Evolutionary conservation across 2,113 vertebrate species (phyloP).

Genomic region (Eubucco bourcierii): DNA sequence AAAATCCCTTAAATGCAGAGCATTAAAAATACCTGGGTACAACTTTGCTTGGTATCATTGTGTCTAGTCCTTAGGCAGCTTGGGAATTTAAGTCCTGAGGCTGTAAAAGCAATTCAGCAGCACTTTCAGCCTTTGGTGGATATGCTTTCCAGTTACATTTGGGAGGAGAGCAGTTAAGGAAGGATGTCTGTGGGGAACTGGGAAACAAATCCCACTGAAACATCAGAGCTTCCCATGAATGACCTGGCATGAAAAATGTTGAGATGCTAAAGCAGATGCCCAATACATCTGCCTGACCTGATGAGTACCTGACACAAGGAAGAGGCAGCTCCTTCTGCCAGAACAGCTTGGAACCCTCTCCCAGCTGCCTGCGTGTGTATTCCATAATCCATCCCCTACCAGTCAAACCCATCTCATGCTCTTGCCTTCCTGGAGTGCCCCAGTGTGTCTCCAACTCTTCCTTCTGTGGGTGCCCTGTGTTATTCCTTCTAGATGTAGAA

Average conservation of each 20-base stretch:
- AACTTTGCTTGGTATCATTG: background rate
- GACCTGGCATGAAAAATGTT: background rate
- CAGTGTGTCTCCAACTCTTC: background rate
- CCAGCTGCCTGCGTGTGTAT: accelerated
- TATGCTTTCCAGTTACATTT: accelerated
- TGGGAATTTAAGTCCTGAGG: background rate
- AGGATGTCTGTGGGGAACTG: background rate
- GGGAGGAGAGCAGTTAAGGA: background rate
- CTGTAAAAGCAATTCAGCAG: background rate
- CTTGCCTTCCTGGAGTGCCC: background rate
- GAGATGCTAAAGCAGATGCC: background rate
- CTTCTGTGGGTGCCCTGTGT: background rate
- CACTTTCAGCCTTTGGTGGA: background rate
- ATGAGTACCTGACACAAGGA: background rate
- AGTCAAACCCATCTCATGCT: background rate
- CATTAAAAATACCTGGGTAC: background rate
- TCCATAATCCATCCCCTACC: background rate
- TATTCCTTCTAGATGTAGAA: background rate
- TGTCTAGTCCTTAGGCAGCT: background rate
- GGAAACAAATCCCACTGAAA: background rate
- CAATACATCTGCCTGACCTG: background rate
- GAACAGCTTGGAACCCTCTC: background rate
- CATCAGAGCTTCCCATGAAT: accelerated
- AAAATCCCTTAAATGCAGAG: background rate
- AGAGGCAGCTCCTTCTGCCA: background rate